A percentile compares a stretch with the other conserved stretches of the same genome.
phyloP scores from a whole-genome alignment of 2,797 vertebrate genomes.

The Delichon dasypus region DNA sequence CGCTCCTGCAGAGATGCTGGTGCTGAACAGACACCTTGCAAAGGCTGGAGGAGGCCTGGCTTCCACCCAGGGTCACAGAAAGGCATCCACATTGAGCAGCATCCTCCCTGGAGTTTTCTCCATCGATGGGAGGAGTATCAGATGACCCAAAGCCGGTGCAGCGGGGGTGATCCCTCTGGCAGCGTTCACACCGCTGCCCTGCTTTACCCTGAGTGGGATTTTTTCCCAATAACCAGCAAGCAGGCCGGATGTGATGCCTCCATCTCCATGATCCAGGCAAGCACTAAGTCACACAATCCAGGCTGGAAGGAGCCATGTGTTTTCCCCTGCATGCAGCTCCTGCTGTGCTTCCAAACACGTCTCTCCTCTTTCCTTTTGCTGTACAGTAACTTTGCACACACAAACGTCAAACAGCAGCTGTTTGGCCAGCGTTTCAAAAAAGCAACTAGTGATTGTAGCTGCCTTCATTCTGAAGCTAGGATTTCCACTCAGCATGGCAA shows the following conservation, averaged over 20 bases:
- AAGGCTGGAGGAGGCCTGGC: background rate
- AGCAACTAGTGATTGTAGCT: conserved; percentile 8
- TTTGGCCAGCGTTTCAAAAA: conserved; percentile 1
- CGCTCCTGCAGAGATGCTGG: background rate
- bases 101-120: background rate
- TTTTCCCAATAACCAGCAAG: rapidly evolving
- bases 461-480: background rate
- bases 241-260: rapidly evolving
- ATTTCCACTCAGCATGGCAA: background rate
- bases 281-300: background rate
- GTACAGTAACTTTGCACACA: conserved; percentile 18
- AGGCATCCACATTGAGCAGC: background rate
- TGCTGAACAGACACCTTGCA: background rate
- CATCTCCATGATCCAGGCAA: background rate
- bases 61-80: background rate
- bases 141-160: background rate
- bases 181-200: background rate
- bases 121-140: background rate
- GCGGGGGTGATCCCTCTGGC: background rate
- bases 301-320: conserved; percentile 26
- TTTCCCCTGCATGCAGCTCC: background rate
- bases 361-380: conserved; percentile 9
- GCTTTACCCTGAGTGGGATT: rapidly evolving
- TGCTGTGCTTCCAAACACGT: background rate
- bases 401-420: conserved; percentile 52